phyloP scores from a whole-genome alignment of 2,113 vertebrate genomes.

The Xiphorhynchus elegans region DNA sequence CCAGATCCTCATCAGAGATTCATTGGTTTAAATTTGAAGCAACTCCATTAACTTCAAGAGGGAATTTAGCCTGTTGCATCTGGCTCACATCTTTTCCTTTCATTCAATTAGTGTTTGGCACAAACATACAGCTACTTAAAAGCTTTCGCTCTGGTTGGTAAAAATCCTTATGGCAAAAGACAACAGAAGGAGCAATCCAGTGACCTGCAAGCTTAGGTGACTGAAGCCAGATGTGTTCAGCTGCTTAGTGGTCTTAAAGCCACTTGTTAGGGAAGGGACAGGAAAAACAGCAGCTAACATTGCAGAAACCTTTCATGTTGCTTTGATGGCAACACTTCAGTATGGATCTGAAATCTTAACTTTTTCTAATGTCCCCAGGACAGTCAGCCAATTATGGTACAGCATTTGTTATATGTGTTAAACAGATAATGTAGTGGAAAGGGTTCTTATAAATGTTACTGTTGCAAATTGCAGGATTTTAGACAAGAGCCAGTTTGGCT shows the following conservation, averaged over 20 bases:
- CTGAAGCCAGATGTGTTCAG: slow-evolving; percentile 66
- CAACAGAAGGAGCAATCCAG: slow-evolving; percentile 58
- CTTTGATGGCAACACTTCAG: slow-evolving; percentile 20
- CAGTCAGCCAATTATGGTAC: background rate
- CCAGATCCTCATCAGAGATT: background rate
- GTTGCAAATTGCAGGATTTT: background rate
- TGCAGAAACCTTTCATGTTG: slow-evolving; percentile 3
- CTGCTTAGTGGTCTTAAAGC: slow-evolving; percentile 16
- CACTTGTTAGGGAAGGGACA: slow-evolving; percentile 23
- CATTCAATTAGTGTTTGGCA: slow-evolving; percentile 68
- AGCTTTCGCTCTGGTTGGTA: slow-evolving; percentile 63
- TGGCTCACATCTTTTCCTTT: slow-evolving; percentile 60
- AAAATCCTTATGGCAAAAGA: slow-evolving; percentile 59
- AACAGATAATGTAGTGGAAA: background rate
- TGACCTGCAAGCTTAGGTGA: slow-evolving; percentile 60
- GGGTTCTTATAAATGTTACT: background rate
- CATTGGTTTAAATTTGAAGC: slow-evolving; percentile 28
- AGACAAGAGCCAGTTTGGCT: background rate
- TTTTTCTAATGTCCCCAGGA: background rate
- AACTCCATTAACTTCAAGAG: slow-evolving; percentile 56
- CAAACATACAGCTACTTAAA: slow-evolving; percentile 65
- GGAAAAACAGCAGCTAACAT: background rate
- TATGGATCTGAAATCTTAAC: background rate
- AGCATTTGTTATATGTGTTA: background rate
- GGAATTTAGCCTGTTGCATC: slow-evolving; percentile 49